These are phyloP conservation scores for Arizona elegans DNA, from an alignment of 2,113 vertebrate species.

Conservation along the genomic window DNA sequence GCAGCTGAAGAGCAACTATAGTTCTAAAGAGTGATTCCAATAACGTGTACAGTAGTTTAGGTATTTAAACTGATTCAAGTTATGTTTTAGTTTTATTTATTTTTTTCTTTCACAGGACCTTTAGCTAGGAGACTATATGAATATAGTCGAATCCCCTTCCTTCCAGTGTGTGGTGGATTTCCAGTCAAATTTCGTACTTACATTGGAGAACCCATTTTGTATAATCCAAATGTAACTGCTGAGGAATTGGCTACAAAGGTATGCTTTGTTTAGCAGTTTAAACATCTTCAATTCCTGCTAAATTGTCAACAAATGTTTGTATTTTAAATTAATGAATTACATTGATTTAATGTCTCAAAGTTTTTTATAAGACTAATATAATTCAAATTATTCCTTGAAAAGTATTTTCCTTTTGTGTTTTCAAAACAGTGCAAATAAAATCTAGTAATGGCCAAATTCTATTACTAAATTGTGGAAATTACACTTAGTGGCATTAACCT, in stretches of 20 bases:
- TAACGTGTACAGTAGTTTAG: not conserved
- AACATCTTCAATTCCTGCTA: not conserved
- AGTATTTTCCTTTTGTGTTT: not conserved
- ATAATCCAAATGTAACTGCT: slow-evolving; percentile 74
- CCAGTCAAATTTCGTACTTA: slow-evolving; percentile 83
- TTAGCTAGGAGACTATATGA: slow-evolving; percentile 77
- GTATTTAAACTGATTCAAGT: not conserved
- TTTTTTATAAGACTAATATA: not conserved
- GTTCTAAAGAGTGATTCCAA: not conserved
- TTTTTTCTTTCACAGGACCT: slow-evolving; percentile 43
- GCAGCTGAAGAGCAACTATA: not conserved
- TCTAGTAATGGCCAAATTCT: not conserved
- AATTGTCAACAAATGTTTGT: not conserved
- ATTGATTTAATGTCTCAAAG: not conserved
- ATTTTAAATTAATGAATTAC: not conserved
- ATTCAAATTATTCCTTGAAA: not conserved
- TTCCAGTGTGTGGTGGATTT: slow-evolving; percentile 80
- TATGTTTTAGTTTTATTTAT: not conserved
- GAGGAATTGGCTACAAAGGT: slow-evolving; percentile 78
- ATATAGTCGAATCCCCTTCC: slow-evolving; percentile 71
- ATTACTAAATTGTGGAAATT: not conserved
- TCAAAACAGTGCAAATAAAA: not conserved
- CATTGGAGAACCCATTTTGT: slow-evolving; percentile 81
- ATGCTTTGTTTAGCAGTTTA: slow-evolving; percentile 12
- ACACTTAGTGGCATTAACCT: not conserved